Evolutionary conservation across 1,140 invertebrate genomes (phyloP).

Genomic region (Neodiprion virginianus): DNA sequence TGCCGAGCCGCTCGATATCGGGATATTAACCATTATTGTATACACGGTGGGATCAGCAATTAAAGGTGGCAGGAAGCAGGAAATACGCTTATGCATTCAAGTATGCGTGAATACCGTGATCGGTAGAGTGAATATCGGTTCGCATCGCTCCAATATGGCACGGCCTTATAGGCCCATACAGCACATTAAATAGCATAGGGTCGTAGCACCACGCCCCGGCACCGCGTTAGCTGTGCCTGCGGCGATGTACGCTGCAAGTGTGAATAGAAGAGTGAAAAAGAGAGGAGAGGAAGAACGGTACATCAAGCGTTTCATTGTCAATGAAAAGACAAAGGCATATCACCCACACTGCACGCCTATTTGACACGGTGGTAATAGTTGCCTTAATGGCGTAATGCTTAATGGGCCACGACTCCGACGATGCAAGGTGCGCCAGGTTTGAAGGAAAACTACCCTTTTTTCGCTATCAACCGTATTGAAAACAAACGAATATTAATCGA

Average conservation of each 20-base stretch:
- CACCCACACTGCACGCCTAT: neutral
- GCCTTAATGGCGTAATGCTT: neutral
- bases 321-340: neutral
- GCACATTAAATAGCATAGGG: neutral
- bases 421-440: too few species aligned
- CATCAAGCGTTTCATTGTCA: neutral
- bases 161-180: neutral
- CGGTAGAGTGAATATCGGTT: neutral
- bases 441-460: too few species aligned
- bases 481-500: too few species aligned
- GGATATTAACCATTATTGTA: neutral
- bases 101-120: neutral
- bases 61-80: constrained; percentile 4
- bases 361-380: neutral
- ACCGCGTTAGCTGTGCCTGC: too few species aligned
- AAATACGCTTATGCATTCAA: neutral
- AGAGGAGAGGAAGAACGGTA: neutral
- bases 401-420: neutral
- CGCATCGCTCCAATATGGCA: neutral
- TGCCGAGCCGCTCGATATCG: neutral
- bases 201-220: neutral
- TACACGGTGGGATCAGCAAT: neutral
- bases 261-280: neutral
- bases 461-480: too few species aligned
- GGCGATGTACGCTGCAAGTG: neutral